Evolutionary conservation across 2,888 invertebrate genomes (phyloP).

Genomic region (Synanthedon myopaeformis): DNA sequence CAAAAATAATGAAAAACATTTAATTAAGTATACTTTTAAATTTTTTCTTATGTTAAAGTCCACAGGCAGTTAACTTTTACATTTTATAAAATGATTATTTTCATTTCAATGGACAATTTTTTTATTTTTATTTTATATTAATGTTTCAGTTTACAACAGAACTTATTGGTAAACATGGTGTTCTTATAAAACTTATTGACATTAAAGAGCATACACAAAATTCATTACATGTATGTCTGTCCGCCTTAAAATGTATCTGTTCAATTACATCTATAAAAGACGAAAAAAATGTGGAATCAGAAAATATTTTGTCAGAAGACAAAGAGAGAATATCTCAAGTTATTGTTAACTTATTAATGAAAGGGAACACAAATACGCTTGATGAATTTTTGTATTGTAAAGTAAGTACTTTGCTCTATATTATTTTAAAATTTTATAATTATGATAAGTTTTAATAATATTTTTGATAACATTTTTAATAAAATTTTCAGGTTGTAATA

Average conservation of each 20-base stretch:
- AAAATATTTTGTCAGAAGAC: constrained; percentile 20
- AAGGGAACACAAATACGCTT: constrained; percentile 30
- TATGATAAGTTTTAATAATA: constrained; percentile 1
- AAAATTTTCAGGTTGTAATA: constrained; percentile 57
- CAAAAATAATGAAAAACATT: no score
- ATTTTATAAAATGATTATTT: no score
- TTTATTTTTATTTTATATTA: background rate
- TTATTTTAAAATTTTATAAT: background rate
- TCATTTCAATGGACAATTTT: no score
- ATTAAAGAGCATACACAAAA: constrained; percentile 25
- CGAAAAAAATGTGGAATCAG: constrained; percentile 21
- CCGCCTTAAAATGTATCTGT: constrained; percentile 43
- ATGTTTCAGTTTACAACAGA: constrained; percentile 42
- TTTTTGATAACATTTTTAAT: background rate
- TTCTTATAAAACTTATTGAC: constrained; percentile 38
- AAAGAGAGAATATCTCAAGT: constrained; percentile 44
- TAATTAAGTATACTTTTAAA: no score
- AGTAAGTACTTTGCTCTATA: constrained; percentile 28
- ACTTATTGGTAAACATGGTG: constrained; percentile 42
- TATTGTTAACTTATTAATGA: constrained; percentile 46
- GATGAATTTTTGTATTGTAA: constrained; percentile 64
- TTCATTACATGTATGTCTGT: constrained; percentile 35
- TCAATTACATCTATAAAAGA: constrained; percentile 28
- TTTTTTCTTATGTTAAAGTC: no score
- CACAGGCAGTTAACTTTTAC: no score